Evolutionary conservation across 2,797 vertebrate genomes (phyloP).

Genomic region (Alfaro cultratus): DNA sequence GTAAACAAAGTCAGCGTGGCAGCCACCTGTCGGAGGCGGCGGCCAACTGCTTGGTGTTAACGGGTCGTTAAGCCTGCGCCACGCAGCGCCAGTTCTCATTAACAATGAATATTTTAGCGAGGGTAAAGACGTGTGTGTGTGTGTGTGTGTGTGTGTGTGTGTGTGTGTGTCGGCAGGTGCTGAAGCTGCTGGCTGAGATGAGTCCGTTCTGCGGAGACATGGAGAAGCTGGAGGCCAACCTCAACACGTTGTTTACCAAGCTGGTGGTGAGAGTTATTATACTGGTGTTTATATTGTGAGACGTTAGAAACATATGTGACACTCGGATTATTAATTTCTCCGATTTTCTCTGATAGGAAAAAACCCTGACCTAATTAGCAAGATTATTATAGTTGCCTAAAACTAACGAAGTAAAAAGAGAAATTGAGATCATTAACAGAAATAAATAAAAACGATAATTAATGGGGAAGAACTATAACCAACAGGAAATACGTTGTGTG

Average conservation of each 20-base stretch:
- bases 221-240: slow-evolving; percentile 97
- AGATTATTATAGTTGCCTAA: no score
- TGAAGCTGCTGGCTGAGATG: slow-evolving; percentile 98
- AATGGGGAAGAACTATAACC: no score
- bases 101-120: slow-evolving; percentile 30
- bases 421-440: no score
- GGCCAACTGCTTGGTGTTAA: slow-evolving; percentile 54
- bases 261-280: slow-evolving; percentile 87
- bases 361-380: no score
- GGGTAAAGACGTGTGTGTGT: slow-evolving; percentile 18
- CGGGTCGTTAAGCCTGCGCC: slow-evolving; percentile 47
- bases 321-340: background rate
- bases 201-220: slow-evolving; percentile 98
- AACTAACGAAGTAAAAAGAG: no score
- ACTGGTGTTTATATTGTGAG: background rate
- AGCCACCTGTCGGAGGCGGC: slow-evolving; percentile 61
- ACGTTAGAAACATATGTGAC: background rate
- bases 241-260: slow-evolving; percentile 95
- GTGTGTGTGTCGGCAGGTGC: slow-evolving; percentile 82
- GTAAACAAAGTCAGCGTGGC: slow-evolving; percentile 61
- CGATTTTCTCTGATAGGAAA: no score
- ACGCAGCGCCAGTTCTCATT: slow-evolving; percentile 48
- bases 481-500: no score
- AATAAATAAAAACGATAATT: no score
- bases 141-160: background rate